Percentiles rank a stretch among this genome's conserved stretches.
These are phyloP conservation scores for Hirtodrosophila duncani DNA, from an alignment of 2,888 invertebrate species.

Conservation along the genomic window DNA sequence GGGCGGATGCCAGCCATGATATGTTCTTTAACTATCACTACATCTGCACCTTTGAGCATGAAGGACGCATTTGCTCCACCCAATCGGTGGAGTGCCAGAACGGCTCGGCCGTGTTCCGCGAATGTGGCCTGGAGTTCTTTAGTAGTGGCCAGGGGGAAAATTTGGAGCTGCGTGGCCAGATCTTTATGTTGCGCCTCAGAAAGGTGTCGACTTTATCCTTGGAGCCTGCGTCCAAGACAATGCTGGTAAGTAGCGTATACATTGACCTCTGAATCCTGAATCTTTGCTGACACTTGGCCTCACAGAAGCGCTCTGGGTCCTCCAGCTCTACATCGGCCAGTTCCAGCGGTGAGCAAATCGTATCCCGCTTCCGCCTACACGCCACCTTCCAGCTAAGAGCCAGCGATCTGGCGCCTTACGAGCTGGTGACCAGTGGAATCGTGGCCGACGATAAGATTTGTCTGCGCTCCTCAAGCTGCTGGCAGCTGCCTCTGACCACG, in stretches of 20 bases:
- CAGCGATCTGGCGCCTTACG: slow-evolving; percentile 66
- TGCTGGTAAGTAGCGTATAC: slow-evolving; percentile 44
- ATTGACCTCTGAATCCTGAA: neutral
- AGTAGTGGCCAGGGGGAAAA: slow-evolving; percentile 27
- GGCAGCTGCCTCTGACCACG: slow-evolving; percentile 51
- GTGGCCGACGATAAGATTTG: slow-evolving; percentile 50
- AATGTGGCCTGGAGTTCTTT: slow-evolving; percentile 75
- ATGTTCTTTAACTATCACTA: slow-evolving; percentile 77
- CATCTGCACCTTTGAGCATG: slow-evolving; percentile 75
- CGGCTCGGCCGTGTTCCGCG: slow-evolving; percentile 69
- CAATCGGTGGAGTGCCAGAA: slow-evolving; percentile 74
- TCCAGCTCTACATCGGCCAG: slow-evolving; percentile 16
- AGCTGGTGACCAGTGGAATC: slow-evolving; percentile 48
- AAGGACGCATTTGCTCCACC: slow-evolving; percentile 74
- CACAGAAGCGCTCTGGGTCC: slow-evolving; percentile 20
- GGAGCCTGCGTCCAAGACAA: slow-evolving; percentile 50
- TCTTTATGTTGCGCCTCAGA: slow-evolving; percentile 79
- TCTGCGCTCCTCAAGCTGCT: slow-evolving; percentile 58
- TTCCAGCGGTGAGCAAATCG: slow-evolving; percentile 56
- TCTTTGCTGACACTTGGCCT: slow-evolving; percentile 41
- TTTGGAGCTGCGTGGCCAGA: slow-evolving; percentile 77
- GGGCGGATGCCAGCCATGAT: slow-evolving; percentile 67
- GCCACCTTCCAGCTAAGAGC: slow-evolving; percentile 69
- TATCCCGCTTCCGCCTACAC: slow-evolving; percentile 76
- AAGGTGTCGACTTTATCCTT: slow-evolving; percentile 70